Percentiles rank a stretch among this genome's conserved stretches.
Conservation (phyloP, 2,797 vertebrate species). For the Enteromius viviparus region DNA sequence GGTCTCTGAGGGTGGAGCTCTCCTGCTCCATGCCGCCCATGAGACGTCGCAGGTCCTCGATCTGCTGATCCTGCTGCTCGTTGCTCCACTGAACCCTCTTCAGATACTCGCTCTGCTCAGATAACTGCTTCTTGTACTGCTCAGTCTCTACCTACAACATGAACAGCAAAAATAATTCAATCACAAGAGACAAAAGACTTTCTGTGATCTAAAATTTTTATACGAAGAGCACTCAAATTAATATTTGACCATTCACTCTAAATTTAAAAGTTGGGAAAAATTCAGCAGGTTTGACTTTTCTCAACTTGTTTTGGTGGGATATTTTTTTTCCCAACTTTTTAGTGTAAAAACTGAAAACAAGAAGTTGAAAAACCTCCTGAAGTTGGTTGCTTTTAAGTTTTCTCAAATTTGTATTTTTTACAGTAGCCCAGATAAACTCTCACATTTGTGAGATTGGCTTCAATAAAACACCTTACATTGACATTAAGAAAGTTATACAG, state of each 20-base stretch:
- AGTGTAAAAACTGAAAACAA: too few relatives aligned
- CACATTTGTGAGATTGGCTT: background rate
- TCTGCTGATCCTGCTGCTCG: slow-evolving; percentile 75
- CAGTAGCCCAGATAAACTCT: background rate
- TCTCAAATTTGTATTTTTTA: too few relatives aligned
- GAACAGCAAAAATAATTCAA: background rate
- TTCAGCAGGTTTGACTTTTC: too few relatives aligned
- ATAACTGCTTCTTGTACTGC: slow-evolving; percentile 77
- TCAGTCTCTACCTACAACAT: slow-evolving; percentile 56
- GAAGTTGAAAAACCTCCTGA: too few relatives aligned
- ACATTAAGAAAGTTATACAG: background rate
- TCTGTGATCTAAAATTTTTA: background rate
- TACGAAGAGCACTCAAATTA: background rate
- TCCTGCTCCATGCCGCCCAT: slow-evolving; percentile 89
- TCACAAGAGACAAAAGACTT: background rate
- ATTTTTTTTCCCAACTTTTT: too few relatives aligned
- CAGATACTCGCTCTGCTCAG: slow-evolving; percentile 73
- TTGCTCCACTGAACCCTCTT: slow-evolving; percentile 70
- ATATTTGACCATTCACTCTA: background rate
- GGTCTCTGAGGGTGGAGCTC: slow-evolving; percentile 78
- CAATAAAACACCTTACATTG: background rate
- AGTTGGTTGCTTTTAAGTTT: too few relatives aligned
- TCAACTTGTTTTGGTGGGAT: too few relatives aligned
- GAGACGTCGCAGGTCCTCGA: slow-evolving; percentile 83
- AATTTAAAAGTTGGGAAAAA: too few relatives aligned